A percentile compares a stretch with the other conserved stretches of the same genome.
These are phyloP conservation scores for Sipha flava DNA, from an alignment of 1,140 invertebrate genomes.

Conservation along the genomic window DNA sequence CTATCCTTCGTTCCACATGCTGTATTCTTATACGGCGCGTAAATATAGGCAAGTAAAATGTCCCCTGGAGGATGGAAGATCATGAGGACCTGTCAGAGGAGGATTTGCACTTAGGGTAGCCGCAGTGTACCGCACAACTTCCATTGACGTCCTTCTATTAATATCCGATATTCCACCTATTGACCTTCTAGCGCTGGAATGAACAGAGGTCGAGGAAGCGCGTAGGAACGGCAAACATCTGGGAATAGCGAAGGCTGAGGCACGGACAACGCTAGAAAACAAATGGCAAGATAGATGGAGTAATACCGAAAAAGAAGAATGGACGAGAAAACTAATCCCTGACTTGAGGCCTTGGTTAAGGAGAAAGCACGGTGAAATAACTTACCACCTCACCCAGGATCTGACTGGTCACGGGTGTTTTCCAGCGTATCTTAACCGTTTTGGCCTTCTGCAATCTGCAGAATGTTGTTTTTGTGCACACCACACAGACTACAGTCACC, in stretches of 20 bases:
- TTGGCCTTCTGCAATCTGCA: too few species aligned
- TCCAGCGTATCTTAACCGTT: too few species aligned
- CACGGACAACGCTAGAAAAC: background rate
- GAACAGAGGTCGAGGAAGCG: background rate
- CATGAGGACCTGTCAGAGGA: too few species aligned
- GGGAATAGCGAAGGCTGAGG: background rate
- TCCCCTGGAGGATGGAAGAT: too few species aligned
- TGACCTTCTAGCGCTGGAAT: background rate
- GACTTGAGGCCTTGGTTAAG: background rate
- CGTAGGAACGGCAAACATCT: background rate
- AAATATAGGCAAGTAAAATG: too few species aligned
- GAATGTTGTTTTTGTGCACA: too few species aligned
- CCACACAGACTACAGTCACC: too few species aligned
- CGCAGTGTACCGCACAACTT: background rate
- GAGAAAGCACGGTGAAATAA: too few species aligned
- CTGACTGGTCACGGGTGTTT: too few species aligned
- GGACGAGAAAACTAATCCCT: background rate
- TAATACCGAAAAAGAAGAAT: background rate
- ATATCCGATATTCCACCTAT: background rate
- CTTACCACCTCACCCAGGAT: too few species aligned
- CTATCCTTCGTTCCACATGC: too few species aligned
- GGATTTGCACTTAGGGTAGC: background rate
- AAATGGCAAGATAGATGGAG: background rate
- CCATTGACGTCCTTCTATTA: background rate
- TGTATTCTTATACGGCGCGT: too few species aligned